These are phyloP conservation scores for Nannoperca obscura DNA, from an alignment of 2,797 vertebrate genomes.

Conservation along the genomic window DNA sequence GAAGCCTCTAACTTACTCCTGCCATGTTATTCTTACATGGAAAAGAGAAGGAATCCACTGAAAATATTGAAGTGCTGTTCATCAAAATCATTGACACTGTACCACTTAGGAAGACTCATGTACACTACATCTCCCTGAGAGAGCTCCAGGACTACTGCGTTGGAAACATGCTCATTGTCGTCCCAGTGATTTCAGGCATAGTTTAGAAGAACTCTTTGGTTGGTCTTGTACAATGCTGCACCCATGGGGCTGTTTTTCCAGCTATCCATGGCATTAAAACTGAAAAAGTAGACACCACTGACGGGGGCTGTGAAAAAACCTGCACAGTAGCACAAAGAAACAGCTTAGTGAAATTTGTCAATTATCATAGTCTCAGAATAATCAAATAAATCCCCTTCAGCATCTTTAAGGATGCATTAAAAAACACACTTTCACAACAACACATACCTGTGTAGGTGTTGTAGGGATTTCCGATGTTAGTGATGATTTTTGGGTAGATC, in stretches of 20 bases:
- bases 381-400: neutral
- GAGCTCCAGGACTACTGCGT: neutral
- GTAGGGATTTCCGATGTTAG: neutral
- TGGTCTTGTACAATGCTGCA: conserved; percentile 20
- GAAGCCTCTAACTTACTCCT: neutral
- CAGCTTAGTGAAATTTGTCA: neutral
- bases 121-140: neutral
- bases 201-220: neutral
- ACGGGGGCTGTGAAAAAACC: neutral
- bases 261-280: neutral
- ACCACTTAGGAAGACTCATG: neutral
- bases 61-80: neutral
- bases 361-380: neutral
- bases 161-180: neutral
- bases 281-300: neutral
- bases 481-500: neutral
- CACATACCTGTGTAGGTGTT: neutral
- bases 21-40: neutral
- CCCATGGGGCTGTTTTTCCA: neutral
- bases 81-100: neutral
- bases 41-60: conserved; percentile 1
- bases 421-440: neutral
- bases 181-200: neutral
- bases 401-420: neutral
- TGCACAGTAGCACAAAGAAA: neutral